Conservation (phyloP, 1,140 invertebrate species). For the Drosophila athabasca region DNA sequence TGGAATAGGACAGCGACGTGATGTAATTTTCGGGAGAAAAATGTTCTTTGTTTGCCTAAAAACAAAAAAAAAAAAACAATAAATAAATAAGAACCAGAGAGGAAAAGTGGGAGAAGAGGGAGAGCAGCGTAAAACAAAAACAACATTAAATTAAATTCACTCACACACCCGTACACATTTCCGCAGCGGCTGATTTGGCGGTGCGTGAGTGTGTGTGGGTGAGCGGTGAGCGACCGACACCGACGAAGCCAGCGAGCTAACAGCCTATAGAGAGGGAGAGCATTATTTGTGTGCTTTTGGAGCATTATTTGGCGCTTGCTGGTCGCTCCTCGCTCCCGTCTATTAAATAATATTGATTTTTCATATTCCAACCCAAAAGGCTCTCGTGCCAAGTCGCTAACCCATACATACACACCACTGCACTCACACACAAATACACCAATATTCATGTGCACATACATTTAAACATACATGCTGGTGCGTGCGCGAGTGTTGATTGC, state of each 20-base stretch:
- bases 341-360: slow-evolving; percentile 82
- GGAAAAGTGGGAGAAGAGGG: slow-evolving; percentile 31
- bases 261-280: slow-evolving; percentile 19
- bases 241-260: slow-evolving; percentile 24
- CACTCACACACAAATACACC: slow-evolving; percentile 35
- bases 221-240: not conserved
- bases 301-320: slow-evolving; percentile 65
- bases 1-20: slow-evolving; percentile 45
- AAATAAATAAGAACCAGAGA: slow-evolving; percentile 64
- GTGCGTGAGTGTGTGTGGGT: slow-evolving; percentile 9
- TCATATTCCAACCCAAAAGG: slow-evolving; percentile 67
- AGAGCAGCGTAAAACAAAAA: slow-evolving; percentile 67
- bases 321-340: slow-evolving; percentile 34
- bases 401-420: slow-evolving; percentile 42
- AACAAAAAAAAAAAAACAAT: slow-evolving; percentile 55
- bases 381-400: slow-evolving; percentile 22
- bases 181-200: too few species aligned
- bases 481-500: slow-evolving; percentile 23
- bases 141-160: slow-evolving; percentile 74
- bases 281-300: slow-evolving; percentile 46
- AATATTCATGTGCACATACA: not conserved
- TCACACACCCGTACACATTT: slow-evolving; percentile 5
- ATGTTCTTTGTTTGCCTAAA: slow-evolving; percentile 69
- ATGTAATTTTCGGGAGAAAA: slow-evolving; percentile 67
- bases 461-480: slow-evolving; percentile 37